phyloP scores from a whole-genome alignment of 2,797 vertebrate genomes.

The Sitta carolinensis region DNA sequence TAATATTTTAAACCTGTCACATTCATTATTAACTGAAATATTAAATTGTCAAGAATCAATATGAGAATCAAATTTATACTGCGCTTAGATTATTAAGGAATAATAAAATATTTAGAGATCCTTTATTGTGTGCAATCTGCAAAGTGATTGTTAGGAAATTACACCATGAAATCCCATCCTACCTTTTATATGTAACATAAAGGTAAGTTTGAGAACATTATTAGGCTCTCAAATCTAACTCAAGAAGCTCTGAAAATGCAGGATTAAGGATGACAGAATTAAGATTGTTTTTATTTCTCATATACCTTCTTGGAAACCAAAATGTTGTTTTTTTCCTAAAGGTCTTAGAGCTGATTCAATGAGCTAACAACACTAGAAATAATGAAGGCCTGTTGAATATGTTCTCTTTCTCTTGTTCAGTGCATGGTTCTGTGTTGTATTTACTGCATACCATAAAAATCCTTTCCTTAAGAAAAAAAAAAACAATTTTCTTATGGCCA shows the following conservation, averaged over 20 bases:
- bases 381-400: not conserved
- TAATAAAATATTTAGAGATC: constrained; percentile 48
- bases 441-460: not conserved
- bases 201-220: not conserved
- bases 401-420: not conserved
- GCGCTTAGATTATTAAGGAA: constrained; percentile 39
- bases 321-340: not conserved
- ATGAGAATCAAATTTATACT: constrained; percentile 36
- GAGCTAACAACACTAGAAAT: not conserved
- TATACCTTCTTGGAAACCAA: not conserved
- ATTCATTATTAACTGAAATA: constrained; percentile 67
- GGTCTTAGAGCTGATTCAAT: not conserved
- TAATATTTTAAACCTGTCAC: constrained; percentile 47
- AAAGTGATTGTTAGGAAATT: constrained; percentile 11
- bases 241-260: not conserved
- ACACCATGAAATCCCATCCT: not conserved
- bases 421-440: not conserved
- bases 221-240: not conserved
- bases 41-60: constrained; percentile 54
- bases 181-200: not conserved
- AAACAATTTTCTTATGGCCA: not conserved
- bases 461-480: not conserved
- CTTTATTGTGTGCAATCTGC: constrained; percentile 20
- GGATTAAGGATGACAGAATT: not conserved
- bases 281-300: not conserved